Percentiles rank a stretch among this genome's conserved stretches.
phyloP scores from a whole-genome alignment of 2,888 invertebrate genomes.

The Capitulum mitella region DNA sequence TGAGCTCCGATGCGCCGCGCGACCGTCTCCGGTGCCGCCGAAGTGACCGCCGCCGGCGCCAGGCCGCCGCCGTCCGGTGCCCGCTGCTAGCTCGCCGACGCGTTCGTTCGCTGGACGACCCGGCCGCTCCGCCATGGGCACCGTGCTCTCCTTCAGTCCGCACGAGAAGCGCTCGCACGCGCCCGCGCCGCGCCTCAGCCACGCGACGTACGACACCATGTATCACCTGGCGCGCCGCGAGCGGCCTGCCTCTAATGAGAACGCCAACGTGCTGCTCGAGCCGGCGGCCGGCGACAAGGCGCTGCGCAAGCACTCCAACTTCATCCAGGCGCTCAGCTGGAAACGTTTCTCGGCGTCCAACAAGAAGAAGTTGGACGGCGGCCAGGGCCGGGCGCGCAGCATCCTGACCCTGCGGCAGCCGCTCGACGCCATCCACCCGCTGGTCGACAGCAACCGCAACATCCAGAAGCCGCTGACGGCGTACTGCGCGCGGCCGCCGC shows the following conservation, averaged over 20 bases:
- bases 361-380: slow-evolving; percentile 72
- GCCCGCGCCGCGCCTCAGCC: slow-evolving; percentile 37
- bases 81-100: too few relatives aligned
- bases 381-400: not conserved
- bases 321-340: slow-evolving; percentile 93
- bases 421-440: slow-evolving; percentile 61
- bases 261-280: slow-evolving; percentile 29
- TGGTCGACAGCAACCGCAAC: slow-evolving; percentile 77
- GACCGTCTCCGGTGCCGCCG: too few relatives aligned
- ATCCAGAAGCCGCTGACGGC: slow-evolving; percentile 44
- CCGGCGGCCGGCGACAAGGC: not conserved
- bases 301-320: not conserved
- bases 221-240: slow-evolving; percentile 22
- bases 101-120: too few relatives aligned
- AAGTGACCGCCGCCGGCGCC: too few relatives aligned
- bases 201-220: slow-evolving; percentile 1
- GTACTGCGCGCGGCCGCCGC: slow-evolving; percentile 27
- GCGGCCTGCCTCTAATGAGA: slow-evolving; percentile 29
- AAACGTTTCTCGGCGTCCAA: slow-evolving; percentile 81
- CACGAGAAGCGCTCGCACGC: slow-evolving; percentile 61
- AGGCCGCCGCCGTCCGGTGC: too few relatives aligned
- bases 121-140: slow-evolving; percentile 70
- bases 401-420: slow-evolving; percentile 58
- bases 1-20: not conserved
- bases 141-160: slow-evolving; percentile 91